phyloP scores from a whole-genome alignment of 2,113 vertebrate species.

The Melanostigma gelatinosum region DNA sequence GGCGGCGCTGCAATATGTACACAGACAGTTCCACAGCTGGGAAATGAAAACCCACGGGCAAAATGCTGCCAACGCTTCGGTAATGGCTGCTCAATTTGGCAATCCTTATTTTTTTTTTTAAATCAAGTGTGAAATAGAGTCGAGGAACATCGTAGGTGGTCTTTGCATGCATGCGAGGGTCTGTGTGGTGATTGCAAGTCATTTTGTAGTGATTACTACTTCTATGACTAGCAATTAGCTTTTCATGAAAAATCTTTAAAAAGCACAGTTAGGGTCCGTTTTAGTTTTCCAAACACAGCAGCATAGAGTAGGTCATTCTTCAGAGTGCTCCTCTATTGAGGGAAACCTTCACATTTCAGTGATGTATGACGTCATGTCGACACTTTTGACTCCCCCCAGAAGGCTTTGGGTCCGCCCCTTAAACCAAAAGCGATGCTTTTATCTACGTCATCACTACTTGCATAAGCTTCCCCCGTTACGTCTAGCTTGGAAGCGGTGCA shows the following conservation, averaged over 20 bases:
- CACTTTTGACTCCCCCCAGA: not conserved
- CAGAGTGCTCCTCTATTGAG: not conserved
- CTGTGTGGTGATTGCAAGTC: not conserved
- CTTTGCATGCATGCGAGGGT: not conserved
- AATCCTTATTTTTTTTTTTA: not conserved
- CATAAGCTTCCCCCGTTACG: not conserved
- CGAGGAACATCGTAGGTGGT: not conserved
- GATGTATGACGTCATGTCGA: not conserved
- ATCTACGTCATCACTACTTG: not conserved
- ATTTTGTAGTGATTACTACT: not conserved
- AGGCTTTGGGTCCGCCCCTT: not conserved
- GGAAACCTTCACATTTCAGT: not conserved
- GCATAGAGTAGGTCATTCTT: not conserved
- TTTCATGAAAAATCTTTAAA: not conserved
- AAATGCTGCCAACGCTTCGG: constrained; percentile 19
- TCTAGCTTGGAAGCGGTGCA: constrained; percentile 1
- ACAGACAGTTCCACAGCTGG: constrained; percentile 35
- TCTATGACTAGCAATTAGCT: not conserved
- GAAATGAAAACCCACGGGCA: constrained; percentile 25
- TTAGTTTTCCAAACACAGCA: not conserved
- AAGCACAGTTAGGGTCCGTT: not conserved
- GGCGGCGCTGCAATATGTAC: constrained; percentile 30
- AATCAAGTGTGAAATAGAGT: constrained; percentile 4
- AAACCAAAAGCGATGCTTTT: not conserved
- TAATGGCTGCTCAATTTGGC: constrained; percentile 1